Evolutionary conservation across 2,113 vertebrate species (phyloP), one percentile per base, ranked within the genome.

Genomic region (Microtus pennsylvanicus): DNA sequence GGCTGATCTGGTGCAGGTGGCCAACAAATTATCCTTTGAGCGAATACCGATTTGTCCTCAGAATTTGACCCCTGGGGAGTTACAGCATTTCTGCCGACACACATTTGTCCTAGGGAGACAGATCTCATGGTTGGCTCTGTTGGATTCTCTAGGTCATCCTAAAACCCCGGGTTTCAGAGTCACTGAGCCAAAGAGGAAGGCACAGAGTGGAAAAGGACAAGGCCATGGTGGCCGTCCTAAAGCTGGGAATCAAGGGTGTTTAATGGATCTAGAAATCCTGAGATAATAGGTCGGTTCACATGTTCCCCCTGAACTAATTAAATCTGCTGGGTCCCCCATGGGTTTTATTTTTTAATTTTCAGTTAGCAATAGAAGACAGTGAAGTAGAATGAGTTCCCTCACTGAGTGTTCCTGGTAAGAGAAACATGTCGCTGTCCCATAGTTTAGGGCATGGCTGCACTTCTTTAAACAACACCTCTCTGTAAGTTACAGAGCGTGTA

Each of bases 241-340:
- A 63, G 76, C 17, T 0, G 1, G 17, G 87, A 7, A 75, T 38
- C 55, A 22, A 8, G 7, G 35, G 4, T 50, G 21, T 91, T 93
- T 61, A 17, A 13, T 85, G 1, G 14, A 52, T 75, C 55, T 24
- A 78, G 45, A 26, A 8, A 52, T 72, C 81, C 50, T 52, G 0
- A 35, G 91, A 70, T 10, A 80, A 8, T 8, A 1, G 42, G 47
- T 3, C 35, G 67, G 45, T 77, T 42, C 38, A 67, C 30, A 6
- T 52, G 24, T 35, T 87, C 19, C 45, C 45, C 9, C 65, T 96
- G 93, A 96, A 89, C 95, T 97, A 96, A 97, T 96, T 96, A 96
- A 96, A 90, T 89, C 38, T n/a, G 93, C 63, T 74, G 21, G 10
- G 67, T 89, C 91, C 42, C 78, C 80, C 83, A 12, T 93, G 82